Base-by-base conservation (phyloP, 2,113 vertebrate species). In the Antechinus flavipes region DNA sequence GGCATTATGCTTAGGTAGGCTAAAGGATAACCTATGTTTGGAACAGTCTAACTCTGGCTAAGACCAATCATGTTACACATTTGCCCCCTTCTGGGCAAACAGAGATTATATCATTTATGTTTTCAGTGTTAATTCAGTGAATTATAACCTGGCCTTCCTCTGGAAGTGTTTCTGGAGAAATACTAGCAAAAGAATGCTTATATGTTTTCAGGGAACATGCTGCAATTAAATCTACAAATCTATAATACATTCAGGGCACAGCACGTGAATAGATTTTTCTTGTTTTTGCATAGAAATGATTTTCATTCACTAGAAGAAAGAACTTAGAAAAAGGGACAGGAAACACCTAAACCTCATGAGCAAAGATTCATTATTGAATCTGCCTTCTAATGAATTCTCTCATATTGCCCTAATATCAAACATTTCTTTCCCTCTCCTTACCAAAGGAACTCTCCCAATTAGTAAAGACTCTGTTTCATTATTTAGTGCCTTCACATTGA, bases 401-500 rank as follows among this genome's bases (percentile, higher is more conserved):
- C 94, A 95, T 54, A n/a, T 54, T 42, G 58, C 24, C 24, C 90
- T 1, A 26, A 92, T 53, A 95, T 0, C 0, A 16, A 0, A 19
- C 54, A n/a, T 58, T 61, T 96, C 90, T 95, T 92, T 95, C 93
- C 22, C 25, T 94, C 96, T 95, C 96, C 99, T 99, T 98, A 99
- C 99, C 99, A 99, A 98, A 97, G 99, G 99, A 96, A 99, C 99
- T 95, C 99, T 99, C 95, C 99, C 99, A 92, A 99, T 97, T 49
- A 99, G 98, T 25, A 99, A 98, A 49, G 99, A 99, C 95, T 99
- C 99, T 0, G 99, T 99, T 98, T 99, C 99, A 5, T 99, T 99
- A 98, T 99, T 99, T 8, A 99, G 98, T 5, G 99, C 99, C 98
- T 99, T 99, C 98, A 99, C 99, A 3, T 99, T 99, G 97, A 99